Evolutionary conservation across 2,888 invertebrate genomes (phyloP).

Genomic region (Athetis lepigone): DNA sequence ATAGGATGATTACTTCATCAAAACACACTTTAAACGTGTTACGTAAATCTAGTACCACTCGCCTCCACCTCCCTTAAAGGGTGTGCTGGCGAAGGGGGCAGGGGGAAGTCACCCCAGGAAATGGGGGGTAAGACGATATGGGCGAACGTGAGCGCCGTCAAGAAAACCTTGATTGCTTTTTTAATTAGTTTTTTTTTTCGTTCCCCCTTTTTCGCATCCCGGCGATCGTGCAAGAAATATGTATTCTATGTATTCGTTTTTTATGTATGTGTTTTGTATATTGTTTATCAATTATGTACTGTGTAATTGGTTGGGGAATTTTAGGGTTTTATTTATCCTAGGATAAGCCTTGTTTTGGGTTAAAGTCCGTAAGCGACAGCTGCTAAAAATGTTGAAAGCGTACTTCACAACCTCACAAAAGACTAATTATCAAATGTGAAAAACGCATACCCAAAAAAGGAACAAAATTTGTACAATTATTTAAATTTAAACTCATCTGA

Average conservation of each 20-base stretch:
- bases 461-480: too few relatives aligned
- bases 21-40: slow-evolving; percentile 91
- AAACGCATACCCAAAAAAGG: too few relatives aligned
- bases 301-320: slow-evolving; percentile 10
- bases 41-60: slow-evolving; percentile 90
- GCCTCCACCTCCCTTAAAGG: slow-evolving; percentile 81
- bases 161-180: slow-evolving; percentile 91
- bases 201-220: slow-evolving; percentile 89
- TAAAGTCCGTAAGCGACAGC: too few relatives aligned
- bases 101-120: slow-evolving; percentile 78
- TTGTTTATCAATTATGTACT: slow-evolving; percentile 67
- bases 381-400: too few relatives aligned
- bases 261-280: slow-evolving; percentile 76
- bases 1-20: slow-evolving; percentile 91
- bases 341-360: too few relatives aligned
- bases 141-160: slow-evolving; percentile 91
- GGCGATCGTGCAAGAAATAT: slow-evolving; percentile 87
- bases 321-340: too few relatives aligned
- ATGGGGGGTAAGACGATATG: slow-evolving; percentile 90
- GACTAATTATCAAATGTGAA: too few relatives aligned
- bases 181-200: slow-evolving; percentile 90
- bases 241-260: slow-evolving; percentile 80
- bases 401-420: too few relatives aligned
- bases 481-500: too few relatives aligned
- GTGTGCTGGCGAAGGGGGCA: slow-evolving; percentile 75